A percentile compares a stretch with the other conserved stretches of the same genome.
Conservation (phyloP, 2,888 invertebrate species). For the Monochamus alternatus region DNA sequence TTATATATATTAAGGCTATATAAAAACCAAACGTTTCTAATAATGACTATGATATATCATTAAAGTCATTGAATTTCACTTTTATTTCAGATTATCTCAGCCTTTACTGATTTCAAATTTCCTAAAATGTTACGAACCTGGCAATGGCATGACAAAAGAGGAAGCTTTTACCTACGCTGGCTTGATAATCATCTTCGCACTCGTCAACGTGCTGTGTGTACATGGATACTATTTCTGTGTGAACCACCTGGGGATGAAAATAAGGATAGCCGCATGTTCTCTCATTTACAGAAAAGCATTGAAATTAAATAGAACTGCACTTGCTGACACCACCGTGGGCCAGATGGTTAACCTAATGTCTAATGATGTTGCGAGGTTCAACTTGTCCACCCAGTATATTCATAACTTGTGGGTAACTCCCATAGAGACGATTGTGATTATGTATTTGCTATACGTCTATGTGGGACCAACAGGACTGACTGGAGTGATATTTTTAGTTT, state of each 20-base stretch:
- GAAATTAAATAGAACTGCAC: conserved; percentile 76
- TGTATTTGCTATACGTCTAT: conserved; percentile 82
- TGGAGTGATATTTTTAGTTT: conserved; percentile 74
- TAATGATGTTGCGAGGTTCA: conserved; percentile 94
- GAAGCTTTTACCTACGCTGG: conserved; percentile 86
- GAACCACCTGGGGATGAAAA: conserved; percentile 88
- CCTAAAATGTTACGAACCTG: conserved; percentile 70
- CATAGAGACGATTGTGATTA: conserved; percentile 83
- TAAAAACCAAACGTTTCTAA: not conserved
- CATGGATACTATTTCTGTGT: conserved; percentile 95
- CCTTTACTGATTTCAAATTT: conserved; percentile 57
- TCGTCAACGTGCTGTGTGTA: conserved; percentile 78
- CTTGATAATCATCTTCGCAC: conserved; percentile 83
- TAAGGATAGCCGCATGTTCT: conserved; percentile 88
- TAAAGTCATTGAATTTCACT: not conserved
- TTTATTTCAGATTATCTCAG: conserved; percentile 63
- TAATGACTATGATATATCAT: not conserved
- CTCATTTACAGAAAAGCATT: conserved; percentile 85
- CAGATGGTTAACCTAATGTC: conserved; percentile 93
- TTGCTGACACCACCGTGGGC: conserved; percentile 84
- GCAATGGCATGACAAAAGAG: conserved; percentile 64
- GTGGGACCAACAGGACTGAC: conserved; percentile 74
- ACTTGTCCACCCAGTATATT: conserved; percentile 84
- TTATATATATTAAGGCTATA: no score
- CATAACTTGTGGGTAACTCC: conserved; percentile 90